Evolutionary conservation across 2,888 invertebrate species (phyloP), one percentile per base, ranked within the genome.

Genomic region (Perdita meconis): DNA sequence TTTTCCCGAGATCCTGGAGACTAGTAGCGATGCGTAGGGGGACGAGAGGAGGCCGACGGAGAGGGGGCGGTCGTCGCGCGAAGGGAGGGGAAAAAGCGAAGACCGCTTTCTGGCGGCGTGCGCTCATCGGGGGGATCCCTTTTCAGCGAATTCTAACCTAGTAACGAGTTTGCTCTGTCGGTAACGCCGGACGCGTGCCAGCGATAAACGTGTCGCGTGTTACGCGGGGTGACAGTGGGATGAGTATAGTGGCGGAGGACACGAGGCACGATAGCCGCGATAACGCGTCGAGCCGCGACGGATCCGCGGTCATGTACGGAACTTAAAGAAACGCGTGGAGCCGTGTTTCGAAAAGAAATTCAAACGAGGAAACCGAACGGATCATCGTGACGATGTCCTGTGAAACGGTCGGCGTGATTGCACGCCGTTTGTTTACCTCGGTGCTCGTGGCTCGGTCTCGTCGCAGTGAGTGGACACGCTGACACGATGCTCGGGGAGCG

Each of bases 1-100:
- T 89, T 89, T 89, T 85, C 85, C 75, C 84, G 81, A 87, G 87
- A 86, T 87, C 83, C 86, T 75, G 80, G 86, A 80, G 78, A 83
- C 81, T 78, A 78, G 72, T 72, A 77, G 69, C 74, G 69, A 73
- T 60, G 69, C 44, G 50, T 40, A 30, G 24, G 38, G 75, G n/a
- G 63, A 38, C 30, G 30, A 69, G 64, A 38, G 53, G n/a, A 71
- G 55, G 77, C 51, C 60, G 30, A 69, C 51, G 63, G 30, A 69
- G 76, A 55, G 76, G 24, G n/a, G 82, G 60, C 38, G 40, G 55
- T 50, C 24, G 40, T n/a, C n/a, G 78, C 8, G 61, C 75, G 60
- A 65, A 63, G 77, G 81, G 73, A 78, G 85, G 81, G 84, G n/a
- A n/a, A 75, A 78, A 80, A 71, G 69, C 77, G 78, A 80, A n/a